A percentile compares a stretch with the other conserved stretches of the same genome.
Evolutionary conservation across 2,888 invertebrate species (phyloP).

Genomic region (Litoditis marina): DNA sequence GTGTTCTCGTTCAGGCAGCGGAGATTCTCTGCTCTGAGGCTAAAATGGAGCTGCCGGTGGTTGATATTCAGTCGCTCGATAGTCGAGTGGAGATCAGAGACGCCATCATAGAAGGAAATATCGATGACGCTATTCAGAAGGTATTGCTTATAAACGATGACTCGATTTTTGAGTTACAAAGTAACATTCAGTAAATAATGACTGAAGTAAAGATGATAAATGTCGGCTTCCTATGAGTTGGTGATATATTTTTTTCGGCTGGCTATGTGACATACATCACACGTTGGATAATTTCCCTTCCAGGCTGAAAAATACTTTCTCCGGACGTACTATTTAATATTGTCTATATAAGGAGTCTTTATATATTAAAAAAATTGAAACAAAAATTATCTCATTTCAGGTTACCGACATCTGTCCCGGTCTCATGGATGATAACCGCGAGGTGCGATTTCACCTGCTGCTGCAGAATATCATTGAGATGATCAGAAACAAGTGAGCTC

Average conservation of each 20-base stretch:
- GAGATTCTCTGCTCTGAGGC: constrained; percentile 6
- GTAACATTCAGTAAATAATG: neutral
- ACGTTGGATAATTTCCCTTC: no score
- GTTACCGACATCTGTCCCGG: constrained; percentile 3
- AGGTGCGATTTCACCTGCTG: constrained; percentile 12
- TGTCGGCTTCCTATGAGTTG: no score
- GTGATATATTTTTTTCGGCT: no score
- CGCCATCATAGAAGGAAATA: constrained; percentile 3
- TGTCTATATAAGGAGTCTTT: no score
- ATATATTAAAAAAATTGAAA: no score
- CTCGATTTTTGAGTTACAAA: no score
- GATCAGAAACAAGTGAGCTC: constrained; percentile 6
- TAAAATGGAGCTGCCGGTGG: neutral
- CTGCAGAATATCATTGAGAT: constrained; percentile 13
- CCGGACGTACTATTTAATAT: no score
- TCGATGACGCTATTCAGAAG: constrained; percentile 4
- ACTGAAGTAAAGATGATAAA: neutral
- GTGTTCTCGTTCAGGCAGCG: neutral
- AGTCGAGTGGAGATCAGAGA: constrained; percentile 5
- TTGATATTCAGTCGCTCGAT: constrained; percentile 5
- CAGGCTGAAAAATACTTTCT: no score
- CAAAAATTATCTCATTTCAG: no score
- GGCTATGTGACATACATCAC: no score
- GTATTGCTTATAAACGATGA: no score
- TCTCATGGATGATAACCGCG: neutral